phyloP scores from a whole-genome alignment of 2,888 invertebrate genomes.

The Coenonympha arcania region DNA sequence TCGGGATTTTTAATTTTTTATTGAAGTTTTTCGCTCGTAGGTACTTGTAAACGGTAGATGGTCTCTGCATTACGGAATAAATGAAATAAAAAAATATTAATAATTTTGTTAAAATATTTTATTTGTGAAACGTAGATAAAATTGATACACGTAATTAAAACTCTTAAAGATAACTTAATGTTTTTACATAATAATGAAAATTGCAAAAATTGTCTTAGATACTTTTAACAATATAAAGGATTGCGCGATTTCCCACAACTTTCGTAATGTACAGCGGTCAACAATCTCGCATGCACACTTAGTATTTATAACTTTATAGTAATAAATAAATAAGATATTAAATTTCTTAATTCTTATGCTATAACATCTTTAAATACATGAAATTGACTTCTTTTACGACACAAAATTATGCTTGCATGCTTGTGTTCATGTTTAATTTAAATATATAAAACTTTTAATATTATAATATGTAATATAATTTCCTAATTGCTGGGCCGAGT shows the following conservation, averaged over 20 bases:
- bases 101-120: constrained; percentile 71
- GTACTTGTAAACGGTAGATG: background rate
- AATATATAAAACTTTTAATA: constrained; percentile 6
- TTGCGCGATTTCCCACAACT: constrained; percentile 49
- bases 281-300: constrained; percentile 59
- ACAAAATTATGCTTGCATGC: constrained; percentile 55
- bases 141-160: constrained; percentile 74
- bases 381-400: constrained; percentile 68
- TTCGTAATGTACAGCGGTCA: constrained; percentile 48
- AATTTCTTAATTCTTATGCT: constrained; percentile 47
- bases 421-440: constrained; percentile 35
- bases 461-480: constrained; percentile 1
- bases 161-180: constrained; percentile 69
- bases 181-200: constrained; percentile 69
- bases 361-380: constrained; percentile 54
- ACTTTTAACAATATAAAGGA: constrained; percentile 48
- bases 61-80: background rate
- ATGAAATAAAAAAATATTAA: constrained; percentile 22
- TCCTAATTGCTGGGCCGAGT: constrained; percentile 17
- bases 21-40: too few species aligned
- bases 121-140: constrained; percentile 75
- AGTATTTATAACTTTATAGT: constrained; percentile 41
- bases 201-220: constrained; percentile 69
- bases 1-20: too few species aligned
- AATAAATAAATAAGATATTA: constrained; percentile 40